These are phyloP conservation scores for Pagrus major DNA, from an alignment of 2,113 vertebrate genomes.

Conservation along the genomic window DNA sequence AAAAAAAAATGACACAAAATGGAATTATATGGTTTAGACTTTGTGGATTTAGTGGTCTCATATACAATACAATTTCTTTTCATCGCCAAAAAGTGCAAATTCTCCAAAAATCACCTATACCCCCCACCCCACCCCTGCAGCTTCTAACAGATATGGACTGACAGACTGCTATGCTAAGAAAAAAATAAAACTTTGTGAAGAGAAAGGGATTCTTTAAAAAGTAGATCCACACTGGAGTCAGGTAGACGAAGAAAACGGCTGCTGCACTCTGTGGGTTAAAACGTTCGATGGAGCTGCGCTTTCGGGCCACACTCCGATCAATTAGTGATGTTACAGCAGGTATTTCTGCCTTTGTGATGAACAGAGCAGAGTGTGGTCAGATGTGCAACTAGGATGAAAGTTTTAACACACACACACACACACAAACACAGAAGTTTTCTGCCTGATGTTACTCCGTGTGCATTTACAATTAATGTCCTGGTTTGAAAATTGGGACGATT, in stretches of 20 bases:
- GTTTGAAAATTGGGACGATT: conserved; percentile 72
- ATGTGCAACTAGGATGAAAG: conserved; percentile 12
- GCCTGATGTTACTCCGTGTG: conserved; percentile 25
- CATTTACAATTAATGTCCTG: conserved; percentile 50
- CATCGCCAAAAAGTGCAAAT: conserved; percentile 87
- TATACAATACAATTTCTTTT: conserved; percentile 85
- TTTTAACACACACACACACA: conserved; percentile 2
- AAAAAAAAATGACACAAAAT: conserved; percentile 81
- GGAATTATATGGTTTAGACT: conserved; percentile 86
- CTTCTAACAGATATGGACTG: conserved; percentile 73
- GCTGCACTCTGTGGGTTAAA: conserved; percentile 25
- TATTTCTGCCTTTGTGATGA: conserved; percentile 19
- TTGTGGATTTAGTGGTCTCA: conserved; percentile 88
- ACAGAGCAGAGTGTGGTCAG: conserved; percentile 18
- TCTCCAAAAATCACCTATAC: conserved; percentile 74
- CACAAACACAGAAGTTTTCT: conserved; percentile 19
- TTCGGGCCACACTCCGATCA: conserved; percentile 12
- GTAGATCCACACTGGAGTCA: conserved; percentile 47
- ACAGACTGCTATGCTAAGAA: conserved; percentile 64
- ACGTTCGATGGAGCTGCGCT: conserved; percentile 9
- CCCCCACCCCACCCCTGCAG: conserved; percentile 70
- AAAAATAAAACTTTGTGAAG: conserved; percentile 58
- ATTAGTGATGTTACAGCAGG: conserved; percentile 32
- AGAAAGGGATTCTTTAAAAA: conserved; percentile 62
- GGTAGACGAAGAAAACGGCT: conserved; percentile 3